Evolutionary conservation across 30 jellyfish, hydroid and myxozoan genomes (phyloP), one percentile per base, ranked within the genome.

Genomic region (Aurelia aurita complex sp. Pacific): DNA sequence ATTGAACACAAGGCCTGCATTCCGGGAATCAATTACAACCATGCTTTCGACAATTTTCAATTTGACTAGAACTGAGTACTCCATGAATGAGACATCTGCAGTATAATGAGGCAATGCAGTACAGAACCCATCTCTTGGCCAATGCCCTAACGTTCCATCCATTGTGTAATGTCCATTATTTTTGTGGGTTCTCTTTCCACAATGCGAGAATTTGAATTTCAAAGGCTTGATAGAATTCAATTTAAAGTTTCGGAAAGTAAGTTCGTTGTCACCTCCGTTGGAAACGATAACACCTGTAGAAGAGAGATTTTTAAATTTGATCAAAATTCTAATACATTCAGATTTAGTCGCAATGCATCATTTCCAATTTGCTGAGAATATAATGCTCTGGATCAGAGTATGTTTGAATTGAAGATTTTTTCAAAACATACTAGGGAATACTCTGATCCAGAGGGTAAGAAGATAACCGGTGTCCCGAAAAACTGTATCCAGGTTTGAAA

Each of bases 211-310:
- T 32, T 73, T 43, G 50, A 90, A 74, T 42, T 88, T 35, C 17
- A 68, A 60, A 64, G 97, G 92, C 23, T 77, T 69, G 74, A 75
- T 90, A 10, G 69, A 64, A 2, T 77, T 11, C 9, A 35, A 34
- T 14, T 19, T 36, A 77, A 82, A 90, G 63, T 83, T 79, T 46
- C 95, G 52, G 88, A 90, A 90, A 35, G 97, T 64, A 54, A 90
- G 74, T 40, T 82, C 88, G 59, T 90, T 90, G 53, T 46, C 64
- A 67, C 53, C 57, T 9, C 94, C 97, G 69, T 89, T 89, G 3
- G 96, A 89, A 64, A 82, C 94, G 52, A 89, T 73, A 2, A 89
- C 90, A 69, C 97, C 97, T 89, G 65, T 46, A 81, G 15, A 7
- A 46, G 57, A 62, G 42, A 13, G 57, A 52, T 15, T 0, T 13